Evolutionary conservation across 2,888 invertebrate species (phyloP), one percentile per base, ranked within the genome.

Genomic region (Hemaris fuciformis): DNA sequence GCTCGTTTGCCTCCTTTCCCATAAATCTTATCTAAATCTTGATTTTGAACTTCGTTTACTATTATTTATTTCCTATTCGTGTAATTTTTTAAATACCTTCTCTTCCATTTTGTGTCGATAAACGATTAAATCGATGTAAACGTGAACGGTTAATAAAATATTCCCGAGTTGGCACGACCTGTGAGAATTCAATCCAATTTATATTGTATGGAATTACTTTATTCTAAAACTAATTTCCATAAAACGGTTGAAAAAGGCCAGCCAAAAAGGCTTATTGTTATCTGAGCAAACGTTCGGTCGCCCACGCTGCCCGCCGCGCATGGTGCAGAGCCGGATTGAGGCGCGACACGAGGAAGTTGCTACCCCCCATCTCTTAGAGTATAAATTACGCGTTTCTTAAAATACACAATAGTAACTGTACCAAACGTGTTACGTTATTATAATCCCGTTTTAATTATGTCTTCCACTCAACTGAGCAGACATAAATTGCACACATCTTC

Each of bases 171-270:
- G 53, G 53, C 45, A 25, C 57, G 25, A 56, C 43, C 57, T 27
- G 53, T 41, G 53, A 53, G 38, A 53, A 48, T 48, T 43, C 57
- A 75, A 74, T 71, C 62, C 63, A 65, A 71, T 71, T 66, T 59
- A 65, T 72, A 72, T 70, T 66, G 64, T 63, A 65, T 68, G 66
- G 60, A 67, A 62, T 60, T 60, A 43, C 27, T 62, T 69, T 71
- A 76, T 80, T 78, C 72, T 67, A 79, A 85, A 82, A 82, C 64
- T 81, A 84, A 87, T 88, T 79, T 83, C 72, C 71, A 75, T 83
- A 79, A 83, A 84, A 78, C 71, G 69, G 68, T 76, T 67, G 70
- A 73, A 77, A 80, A 76, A 66, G 63, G 74, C 66, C 61, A 64
- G 65, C 71, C 60, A 67, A 75, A 74, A 75, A 76, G 74, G 72